Conservation (phyloP, 2,888 invertebrate species). For the Himalopsyche anomala region DNA sequence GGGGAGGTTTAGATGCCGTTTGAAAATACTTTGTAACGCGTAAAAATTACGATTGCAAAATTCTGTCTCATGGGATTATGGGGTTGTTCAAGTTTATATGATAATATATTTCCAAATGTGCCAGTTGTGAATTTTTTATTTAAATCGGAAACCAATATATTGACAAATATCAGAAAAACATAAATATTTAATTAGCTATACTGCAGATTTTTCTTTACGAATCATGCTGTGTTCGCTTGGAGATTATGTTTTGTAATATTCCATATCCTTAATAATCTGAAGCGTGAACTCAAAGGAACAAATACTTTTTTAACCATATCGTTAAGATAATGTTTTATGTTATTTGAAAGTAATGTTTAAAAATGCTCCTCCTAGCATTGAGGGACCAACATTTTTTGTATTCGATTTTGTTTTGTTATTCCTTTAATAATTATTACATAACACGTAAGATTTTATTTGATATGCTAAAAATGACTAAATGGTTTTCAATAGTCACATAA, state of each 20-base stretch:
- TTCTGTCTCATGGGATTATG: background rate
- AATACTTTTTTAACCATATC: slow-evolving; percentile 27
- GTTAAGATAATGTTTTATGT: slow-evolving; percentile 40
- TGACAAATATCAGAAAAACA: background rate
- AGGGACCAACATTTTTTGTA: slow-evolving; percentile 57
- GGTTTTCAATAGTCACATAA: slow-evolving; percentile 46
- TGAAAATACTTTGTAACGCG: too few relatives aligned
- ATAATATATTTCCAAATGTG: slow-evolving; percentile 22
- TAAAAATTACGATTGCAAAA: too few relatives aligned
- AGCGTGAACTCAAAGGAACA: slow-evolving; percentile 26
- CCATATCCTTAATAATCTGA: slow-evolving; percentile 26
- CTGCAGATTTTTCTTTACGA: background rate
- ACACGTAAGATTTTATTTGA: slow-evolving; percentile 34
- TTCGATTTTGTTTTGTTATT: slow-evolving; percentile 41
- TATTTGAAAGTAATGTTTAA: slow-evolving; percentile 39
- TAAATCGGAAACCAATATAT: background rate
- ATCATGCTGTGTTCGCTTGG: background rate
- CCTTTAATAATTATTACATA: slow-evolving; percentile 28
- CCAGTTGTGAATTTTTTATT: slow-evolving; percentile 4
- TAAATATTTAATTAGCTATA: background rate
- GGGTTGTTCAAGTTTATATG: background rate
- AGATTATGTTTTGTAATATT: slow-evolving; percentile 1
- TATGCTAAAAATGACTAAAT: slow-evolving; percentile 36
- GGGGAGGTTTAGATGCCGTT: too few relatives aligned
- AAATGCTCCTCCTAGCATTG: slow-evolving; percentile 59